A percentile compares a stretch with the other conserved stretches of the same genome.
Evolutionary conservation across 2,888 invertebrate species (phyloP).

Genomic region (Nomada fabriciana): DNA sequence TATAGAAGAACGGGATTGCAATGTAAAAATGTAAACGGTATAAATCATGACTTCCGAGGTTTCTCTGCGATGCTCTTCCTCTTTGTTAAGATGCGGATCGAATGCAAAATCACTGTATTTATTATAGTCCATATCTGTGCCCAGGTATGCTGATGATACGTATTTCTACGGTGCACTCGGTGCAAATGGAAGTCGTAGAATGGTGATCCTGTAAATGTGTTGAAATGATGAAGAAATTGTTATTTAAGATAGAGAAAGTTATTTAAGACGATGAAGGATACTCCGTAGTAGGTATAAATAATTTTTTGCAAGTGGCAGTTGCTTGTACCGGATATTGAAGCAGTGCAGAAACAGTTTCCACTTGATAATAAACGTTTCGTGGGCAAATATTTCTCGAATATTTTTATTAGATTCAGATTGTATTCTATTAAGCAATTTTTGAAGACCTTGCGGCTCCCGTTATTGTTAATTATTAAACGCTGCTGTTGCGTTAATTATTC

Average conservation of each 20-base stretch:
- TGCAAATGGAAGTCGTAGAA: background rate
- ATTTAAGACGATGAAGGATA: no score
- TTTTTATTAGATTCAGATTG: background rate
- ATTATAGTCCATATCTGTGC: conserved; percentile 13
- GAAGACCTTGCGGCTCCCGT: no score
- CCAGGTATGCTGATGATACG: background rate
- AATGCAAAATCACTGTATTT: conserved; percentile 40
- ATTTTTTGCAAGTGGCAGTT: no score
- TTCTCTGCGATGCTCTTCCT: conserved; percentile 37
- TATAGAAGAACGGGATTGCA: conserved; percentile 40
- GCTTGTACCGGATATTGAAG: no score
- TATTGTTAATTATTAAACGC: no score
- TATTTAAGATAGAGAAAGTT: no score
- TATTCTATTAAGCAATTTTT: background rate
- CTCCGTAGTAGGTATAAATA: no score
- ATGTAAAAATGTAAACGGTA: conserved; percentile 32
- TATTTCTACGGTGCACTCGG: background rate
- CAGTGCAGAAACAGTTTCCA: background rate
- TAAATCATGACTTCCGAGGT: conserved; percentile 55
- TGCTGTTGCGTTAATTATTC: background rate
- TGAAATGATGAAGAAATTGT: no score
- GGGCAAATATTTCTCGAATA: background rate
- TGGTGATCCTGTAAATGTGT: no score
- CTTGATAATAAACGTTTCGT: background rate
- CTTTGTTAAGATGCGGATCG: conserved; percentile 33